Base-by-base conservation (phyloP, 2,888 invertebrate genomes). In the Chrysina gloriosa region DNA sequence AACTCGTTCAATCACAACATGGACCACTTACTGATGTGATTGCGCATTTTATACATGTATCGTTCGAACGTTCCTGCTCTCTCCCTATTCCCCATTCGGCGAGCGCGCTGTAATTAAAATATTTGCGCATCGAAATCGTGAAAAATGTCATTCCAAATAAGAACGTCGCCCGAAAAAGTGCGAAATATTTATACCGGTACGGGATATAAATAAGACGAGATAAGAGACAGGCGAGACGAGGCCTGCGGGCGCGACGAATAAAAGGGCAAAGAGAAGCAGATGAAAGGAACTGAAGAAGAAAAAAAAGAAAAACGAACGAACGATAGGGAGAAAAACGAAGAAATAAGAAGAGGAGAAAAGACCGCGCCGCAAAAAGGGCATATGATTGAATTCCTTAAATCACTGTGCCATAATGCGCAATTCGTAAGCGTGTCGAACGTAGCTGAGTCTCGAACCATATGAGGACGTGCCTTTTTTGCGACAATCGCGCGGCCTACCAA, bases 381-480 rank as follows among this genome's bases (percentile, higher is more conserved):
- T 70, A 67, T 63, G 71, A 71, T 71, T 71, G 70, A 70, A 71
- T 71, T 70, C 70, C 69, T 71, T 71, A 71, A 71, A 71, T 71
- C 71, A 70, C 70, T 70, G 69, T 68, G 69, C 70, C 69, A 69
- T 79, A 79, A 79, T 78, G 75, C 73, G 78, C 78, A 76, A 79
- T 79, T 79, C 77, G 77, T 75, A 79, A 75, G 77, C 79, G 75
- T 75, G 66, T 67, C 58, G 34, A 34, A 45, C 50, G 66, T 19
- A 48, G 47, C 48, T 50, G 48, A 61, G 39, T 61, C 45, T 52
- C 65, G 65, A 65, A 42, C 65, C 65, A 65, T 65, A 65, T 65
- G 65, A 52, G 65, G 65, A 52, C 56, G 52, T 45, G 56, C 56
- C 29, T 50, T 65, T 65, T 65, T 65, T 65, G 54, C 65, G 65